A percentile compares a stretch with the other conserved stretches of the same genome.
Evolutionary conservation across 1,140 invertebrate genomes (phyloP).

Genomic region (Macrostomum lignano): DNA sequence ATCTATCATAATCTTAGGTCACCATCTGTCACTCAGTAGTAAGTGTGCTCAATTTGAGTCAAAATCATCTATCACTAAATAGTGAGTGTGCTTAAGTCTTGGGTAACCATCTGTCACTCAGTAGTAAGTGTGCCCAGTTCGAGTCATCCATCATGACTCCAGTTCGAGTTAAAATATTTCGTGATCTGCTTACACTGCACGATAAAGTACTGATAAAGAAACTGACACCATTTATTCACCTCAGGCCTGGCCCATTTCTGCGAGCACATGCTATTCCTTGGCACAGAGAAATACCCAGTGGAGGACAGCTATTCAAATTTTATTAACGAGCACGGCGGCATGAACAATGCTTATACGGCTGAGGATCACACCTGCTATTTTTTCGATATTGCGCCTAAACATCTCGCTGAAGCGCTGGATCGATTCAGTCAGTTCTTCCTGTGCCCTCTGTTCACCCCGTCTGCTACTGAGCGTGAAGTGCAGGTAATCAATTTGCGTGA

Average conservation of each 20-base stretch:
- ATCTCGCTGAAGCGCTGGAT: slow-evolving; percentile 48
- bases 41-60: too few species aligned
- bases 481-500: too few species aligned
- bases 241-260: slow-evolving; percentile 80
- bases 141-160: too few species aligned
- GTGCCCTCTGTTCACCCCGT: slow-evolving; percentile 57
- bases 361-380: slow-evolving; percentile 67
- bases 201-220: too few species aligned
- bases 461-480: slow-evolving; percentile 62
- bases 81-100: slow-evolving; percentile 17
- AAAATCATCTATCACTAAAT: too few species aligned
- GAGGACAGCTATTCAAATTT: slow-evolving; percentile 63
- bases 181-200: too few species aligned
- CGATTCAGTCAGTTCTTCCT: slow-evolving; percentile 87
- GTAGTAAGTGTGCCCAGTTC: too few species aligned
- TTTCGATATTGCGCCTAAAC: slow-evolving; percentile 62
- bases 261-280: slow-evolving; percentile 87
- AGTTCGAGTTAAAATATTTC: too few species aligned
- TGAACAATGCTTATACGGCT: slow-evolving; percentile 58
- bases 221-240: too few species aligned
- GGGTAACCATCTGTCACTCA: slow-evolving; percentile 44
- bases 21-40: too few species aligned
- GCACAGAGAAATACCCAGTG: slow-evolving; percentile 56
- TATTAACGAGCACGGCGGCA: slow-evolving; percentile 57
- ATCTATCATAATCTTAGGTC: too few species aligned